Evolutionary conservation across 2,113 vertebrate genomes (phyloP).

Genomic region (Rhabdornis inornatus): DNA sequence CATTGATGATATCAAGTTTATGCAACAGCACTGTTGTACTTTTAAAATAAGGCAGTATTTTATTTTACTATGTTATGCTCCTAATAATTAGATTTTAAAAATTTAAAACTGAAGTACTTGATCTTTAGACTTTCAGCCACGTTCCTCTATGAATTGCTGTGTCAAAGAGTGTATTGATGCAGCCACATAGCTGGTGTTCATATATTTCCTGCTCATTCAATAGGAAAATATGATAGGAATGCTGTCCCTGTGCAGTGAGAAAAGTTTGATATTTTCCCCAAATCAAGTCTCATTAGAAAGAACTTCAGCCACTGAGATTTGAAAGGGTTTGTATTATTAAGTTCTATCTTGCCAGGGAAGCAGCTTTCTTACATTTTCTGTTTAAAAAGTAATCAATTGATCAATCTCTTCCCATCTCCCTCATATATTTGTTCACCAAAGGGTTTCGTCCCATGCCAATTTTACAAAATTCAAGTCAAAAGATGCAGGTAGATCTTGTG

Average conservation of each 20-base stretch:
- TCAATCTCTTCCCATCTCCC: background rate
- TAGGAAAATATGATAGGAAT: slow-evolving; percentile 54
- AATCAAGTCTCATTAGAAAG: background rate
- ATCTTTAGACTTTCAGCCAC: background rate
- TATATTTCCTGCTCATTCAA: slow-evolving; percentile 20
- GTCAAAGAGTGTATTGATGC: slow-evolving; percentile 30
- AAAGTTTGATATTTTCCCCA: slow-evolving; percentile 27
- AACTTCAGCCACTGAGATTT: background rate
- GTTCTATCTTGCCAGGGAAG: background rate
- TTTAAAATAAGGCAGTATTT: background rate
- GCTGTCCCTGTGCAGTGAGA: slow-evolving; percentile 8
- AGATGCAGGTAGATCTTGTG: background rate
- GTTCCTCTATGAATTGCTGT: background rate
- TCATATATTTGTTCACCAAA: background rate
- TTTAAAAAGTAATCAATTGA: background rate
- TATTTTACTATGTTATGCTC: background rate
- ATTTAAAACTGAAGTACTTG: background rate
- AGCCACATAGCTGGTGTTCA: slow-evolving; percentile 20
- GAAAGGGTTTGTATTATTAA: slow-evolving; percentile 1
- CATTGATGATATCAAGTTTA: background rate
- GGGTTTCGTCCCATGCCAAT: background rate
- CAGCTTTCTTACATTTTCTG: background rate
- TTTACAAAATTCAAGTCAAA: slow-evolving; percentile 8
- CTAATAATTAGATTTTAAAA: background rate
- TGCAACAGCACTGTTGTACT: background rate